Evolutionary conservation across 2,113 vertebrate genomes (phyloP).

Genomic region (Numida meleagris): DNA sequence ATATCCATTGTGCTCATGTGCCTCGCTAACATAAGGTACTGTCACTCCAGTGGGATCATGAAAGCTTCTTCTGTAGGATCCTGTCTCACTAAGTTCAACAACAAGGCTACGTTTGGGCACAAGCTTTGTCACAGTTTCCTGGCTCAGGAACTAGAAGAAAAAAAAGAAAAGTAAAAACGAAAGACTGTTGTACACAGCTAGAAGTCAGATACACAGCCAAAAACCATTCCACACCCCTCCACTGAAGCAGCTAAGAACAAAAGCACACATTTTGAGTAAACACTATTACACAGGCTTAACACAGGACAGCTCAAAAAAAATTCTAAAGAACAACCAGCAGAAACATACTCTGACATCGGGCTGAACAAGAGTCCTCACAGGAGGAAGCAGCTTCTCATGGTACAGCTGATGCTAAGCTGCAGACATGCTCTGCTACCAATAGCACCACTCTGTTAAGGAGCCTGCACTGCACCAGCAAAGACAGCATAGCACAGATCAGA

Average conservation of each 20-base stretch:
- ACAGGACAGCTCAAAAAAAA: not conserved
- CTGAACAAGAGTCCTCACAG: not conserved
- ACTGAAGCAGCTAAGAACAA: not conserved
- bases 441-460: not conserved
- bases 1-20: constrained; percentile 85
- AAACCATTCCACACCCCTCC: not conserved
- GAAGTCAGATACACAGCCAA: not conserved
- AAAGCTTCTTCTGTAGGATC: constrained; percentile 89
- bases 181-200: not conserved
- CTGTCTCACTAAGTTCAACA: constrained; percentile 89
- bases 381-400: not conserved
- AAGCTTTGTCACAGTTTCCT: constrained; percentile 87
- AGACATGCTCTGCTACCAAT: not conserved
- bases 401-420: not conserved
- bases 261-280: not conserved
- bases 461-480: not conserved
- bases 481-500: not conserved
- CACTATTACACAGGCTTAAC: not conserved
- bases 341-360: not conserved
- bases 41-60: constrained; percentile 90
- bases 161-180: not conserved
- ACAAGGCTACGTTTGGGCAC: constrained; percentile 91
- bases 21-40: constrained; percentile 87
- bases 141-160: constrained; percentile 86
- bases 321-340: not conserved